Percentiles rank a stretch among this genome's conserved stretches.
These are phyloP conservation scores for Microctonus aethiopoides DNA, from an alignment of 2,888 invertebrate species.

Conservation along the genomic window DNA sequence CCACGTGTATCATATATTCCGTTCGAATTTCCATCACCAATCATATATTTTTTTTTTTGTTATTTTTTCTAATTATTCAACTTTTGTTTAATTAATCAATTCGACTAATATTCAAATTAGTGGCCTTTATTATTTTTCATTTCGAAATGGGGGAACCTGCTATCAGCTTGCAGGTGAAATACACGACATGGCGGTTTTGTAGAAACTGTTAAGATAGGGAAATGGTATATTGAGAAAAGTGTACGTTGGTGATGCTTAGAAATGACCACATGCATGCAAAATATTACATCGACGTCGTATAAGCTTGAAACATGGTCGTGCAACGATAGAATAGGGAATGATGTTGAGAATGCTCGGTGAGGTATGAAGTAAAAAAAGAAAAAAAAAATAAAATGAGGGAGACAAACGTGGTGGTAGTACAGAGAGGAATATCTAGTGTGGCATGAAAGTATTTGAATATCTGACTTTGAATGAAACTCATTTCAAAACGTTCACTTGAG, in stretches of 20 bases:
- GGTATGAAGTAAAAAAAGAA: conserved; percentile 34
- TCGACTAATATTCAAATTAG: no score
- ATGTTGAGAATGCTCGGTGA: background rate
- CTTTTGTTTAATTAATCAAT: background rate
- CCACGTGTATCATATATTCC: conserved; percentile 6
- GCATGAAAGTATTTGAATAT: conserved; percentile 51
- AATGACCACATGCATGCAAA: conserved; percentile 59
- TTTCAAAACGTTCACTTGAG: conserved; percentile 24
- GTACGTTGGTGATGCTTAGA: conserved; percentile 50
- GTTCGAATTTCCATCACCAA: conserved; percentile 6
- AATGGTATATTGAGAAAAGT: conserved; percentile 2
- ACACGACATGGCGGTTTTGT: no score
- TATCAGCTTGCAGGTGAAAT: no score
- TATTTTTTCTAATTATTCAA: background rate
- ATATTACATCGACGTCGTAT: conserved; percentile 48
- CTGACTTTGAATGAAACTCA: conserved; percentile 36
- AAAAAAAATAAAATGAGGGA: conserved; percentile 12
- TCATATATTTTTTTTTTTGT: background rate
- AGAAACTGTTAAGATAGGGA: background rate
- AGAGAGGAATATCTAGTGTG: background rate
- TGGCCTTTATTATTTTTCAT: no score
- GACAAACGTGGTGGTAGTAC: conserved; percentile 9
- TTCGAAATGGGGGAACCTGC: no score
- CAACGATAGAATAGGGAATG: conserved; percentile 42
- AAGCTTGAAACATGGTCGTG: conserved; percentile 39